Base-by-base conservation (phyloP, 2,888 invertebrate species). In the Plutella xylostella region DNA sequence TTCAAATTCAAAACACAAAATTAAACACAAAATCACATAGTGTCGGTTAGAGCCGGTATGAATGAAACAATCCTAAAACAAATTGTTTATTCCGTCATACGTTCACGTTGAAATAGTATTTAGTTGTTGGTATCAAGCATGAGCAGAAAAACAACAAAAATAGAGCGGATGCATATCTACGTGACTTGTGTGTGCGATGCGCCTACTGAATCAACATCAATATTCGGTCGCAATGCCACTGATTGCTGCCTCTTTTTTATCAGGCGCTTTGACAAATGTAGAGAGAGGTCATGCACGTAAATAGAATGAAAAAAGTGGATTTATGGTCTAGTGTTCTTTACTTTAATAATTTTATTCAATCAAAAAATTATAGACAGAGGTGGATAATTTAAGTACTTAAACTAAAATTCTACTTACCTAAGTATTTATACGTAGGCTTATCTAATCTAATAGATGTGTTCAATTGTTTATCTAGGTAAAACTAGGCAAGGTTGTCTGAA, bases 141-240 rank as follows among this genome's bases (percentile, higher is more conserved):
- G 19, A n/a, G 28, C 9, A 15, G 34, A 34, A 34, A 34, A 34
- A 34, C 39, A 37, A 37, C 37, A 25, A 43, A 43, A 43, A 37
- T 43, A 43, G 37, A 43, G 33, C 42, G 34, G 34, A 34, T 43
- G 34, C 42, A 43, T 43, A 34, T 43, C n/a, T 31, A 42, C 42
- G 42, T 42, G 42, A 42, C 22, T 33, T 14, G 33, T 21, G 34
- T 43, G 11, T 17, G 21, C 12, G 19, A 18, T 28, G 11, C 28
- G 43, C 43, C 43, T 43, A 19, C 35, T 43, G 43, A 43, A 43
- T 43, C 35, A 43, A 43, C 37, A 43, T 43, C 43, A 28, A 43
- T 33, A 37, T 37, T 35, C 25, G 39, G 15, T 15, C 42, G 34
- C n/a, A 18, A 15, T 14, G 22, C 15, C 25, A 43, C 43, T 43